Base-by-base conservation (phyloP, 2,888 invertebrate species). In the Agrotis clavis region DNA sequence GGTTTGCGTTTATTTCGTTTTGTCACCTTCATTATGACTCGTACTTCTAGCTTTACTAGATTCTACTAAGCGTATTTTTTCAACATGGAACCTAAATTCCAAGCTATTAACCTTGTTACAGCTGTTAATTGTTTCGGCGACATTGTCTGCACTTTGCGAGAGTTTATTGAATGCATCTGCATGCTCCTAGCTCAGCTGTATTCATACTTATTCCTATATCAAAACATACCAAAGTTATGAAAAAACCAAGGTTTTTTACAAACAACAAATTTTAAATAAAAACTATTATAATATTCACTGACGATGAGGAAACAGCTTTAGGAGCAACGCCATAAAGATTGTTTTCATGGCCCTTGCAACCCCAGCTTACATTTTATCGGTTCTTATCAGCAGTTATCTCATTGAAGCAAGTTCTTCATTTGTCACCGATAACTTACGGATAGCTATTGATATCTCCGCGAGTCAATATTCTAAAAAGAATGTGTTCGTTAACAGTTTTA, bases 321-420 rank as follows among this genome's bases (percentile, higher is more conserved):
- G n/a, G n/a, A 16, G 16, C 48, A 64, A 56, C 25, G 41, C 45
- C 53, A 45, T 62, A 71, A 50, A 61, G 51, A 74, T 56, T 74
- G 45, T 72, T 74, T 53, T 48, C 21, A 76, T 76, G 72, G 77
- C 74, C 77, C 73, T 79, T 68, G 66, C 62, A 75, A 81, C 54
- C 63, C 60, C 72, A 67, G 62, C 73, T 66, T 68, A 68, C 61
- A 67, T 62, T 79, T 79, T 83, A 87, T 86, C 83, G 70, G 35
- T 53, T 78, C 57, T 82, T 86, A 86, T 86, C 86, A 69, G 75
- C 71, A 69, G 62, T 48, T 91, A 90, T 90, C 89, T 88, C 78
- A 74, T 76, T 74, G 78, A 84, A 74, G 82, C 87, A 86, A 87
- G 86, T 89, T 86, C 86, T 90, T 89, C 83, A 87, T 83, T 88